phyloP scores from a whole-genome alignment of 2,113 vertebrate species.

The Salvelinus alpinus region DNA sequence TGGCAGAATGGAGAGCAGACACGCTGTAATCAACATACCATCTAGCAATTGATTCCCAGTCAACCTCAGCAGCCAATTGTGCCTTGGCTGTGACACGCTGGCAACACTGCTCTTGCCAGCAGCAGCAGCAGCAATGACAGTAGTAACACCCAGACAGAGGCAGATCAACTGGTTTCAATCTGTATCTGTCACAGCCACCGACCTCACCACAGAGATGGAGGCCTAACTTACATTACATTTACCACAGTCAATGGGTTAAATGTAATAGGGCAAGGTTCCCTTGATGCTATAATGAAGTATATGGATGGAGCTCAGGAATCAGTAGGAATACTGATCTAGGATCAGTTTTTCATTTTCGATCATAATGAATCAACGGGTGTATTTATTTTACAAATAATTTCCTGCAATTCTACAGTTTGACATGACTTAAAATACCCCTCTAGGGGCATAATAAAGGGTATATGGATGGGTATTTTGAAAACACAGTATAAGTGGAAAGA shows the following conservation, averaged over 20 bases:
- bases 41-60: constrained; percentile 33
- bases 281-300: constrained; percentile 45
- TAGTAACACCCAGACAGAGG: constrained; percentile 1
- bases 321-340: too few species aligned
- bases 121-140: constrained; percentile 10
- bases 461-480: too few species aligned
- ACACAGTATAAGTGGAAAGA: too few species aligned
- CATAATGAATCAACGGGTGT: too few species aligned
- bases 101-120: constrained; percentile 36
- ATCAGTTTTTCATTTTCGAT: too few species aligned
- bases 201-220: constrained; percentile 16
- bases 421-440: too few species aligned
- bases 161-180: constrained; percentile 37
- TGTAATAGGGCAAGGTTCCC: constrained; percentile 17
- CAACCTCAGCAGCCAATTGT: constrained; percentile 12
- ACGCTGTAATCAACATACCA: constrained; percentile 22
- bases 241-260: constrained; percentile 13
- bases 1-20: constrained; percentile 21
- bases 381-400: too few species aligned
- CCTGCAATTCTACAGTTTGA: too few species aligned
- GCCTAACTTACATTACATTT: constrained; percentile 24
- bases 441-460: not conserved
- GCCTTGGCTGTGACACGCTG: constrained; percentile 32
- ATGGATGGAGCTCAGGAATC: constrained; percentile 7
- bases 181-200: constrained; percentile 34